Evolutionary conservation across 2,113 vertebrate genomes (phyloP).

Genomic region (Alosa alosa): DNA sequence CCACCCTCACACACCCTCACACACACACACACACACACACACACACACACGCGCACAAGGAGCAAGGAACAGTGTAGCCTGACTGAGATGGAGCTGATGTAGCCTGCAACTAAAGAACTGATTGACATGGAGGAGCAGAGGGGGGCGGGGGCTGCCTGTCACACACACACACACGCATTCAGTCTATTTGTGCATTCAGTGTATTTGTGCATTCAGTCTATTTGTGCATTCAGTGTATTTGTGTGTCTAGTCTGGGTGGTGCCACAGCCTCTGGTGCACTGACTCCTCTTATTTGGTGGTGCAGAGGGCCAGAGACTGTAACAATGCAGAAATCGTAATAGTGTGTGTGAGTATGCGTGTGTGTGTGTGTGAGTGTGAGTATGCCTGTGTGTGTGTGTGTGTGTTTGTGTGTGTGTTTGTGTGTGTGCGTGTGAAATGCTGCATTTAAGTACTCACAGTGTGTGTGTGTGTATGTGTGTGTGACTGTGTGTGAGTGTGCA

Average conservation of each 20-base stretch:
- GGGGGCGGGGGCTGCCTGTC: too few species aligned
- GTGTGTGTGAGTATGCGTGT: neutral
- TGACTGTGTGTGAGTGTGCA: neutral
- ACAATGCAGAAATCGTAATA: neutral
- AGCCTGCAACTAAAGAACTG: neutral
- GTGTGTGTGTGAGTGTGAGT: neutral
- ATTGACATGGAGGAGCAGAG: neutral
- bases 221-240: neutral
- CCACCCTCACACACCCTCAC: neutral
- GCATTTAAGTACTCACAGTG: neutral
- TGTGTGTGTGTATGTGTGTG: neutral
- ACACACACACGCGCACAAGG: too few species aligned
- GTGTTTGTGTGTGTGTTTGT: neutral
- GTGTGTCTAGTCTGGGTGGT: neutral
- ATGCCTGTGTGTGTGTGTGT: neutral
- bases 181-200: neutral
- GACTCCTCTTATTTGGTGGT: neutral
- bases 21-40: slow-evolving; percentile 4
- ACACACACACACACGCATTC: neutral
- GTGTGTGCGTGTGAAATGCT: neutral
- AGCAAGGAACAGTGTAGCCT: neutral
- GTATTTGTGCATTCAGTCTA: neutral
- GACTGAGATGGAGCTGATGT: slow-evolving; percentile 29
- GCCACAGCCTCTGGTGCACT: neutral
- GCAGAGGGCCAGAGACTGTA: too few species aligned